A percentile compares a stretch with the other conserved stretches of the same genome.
phyloP scores from a whole-genome alignment of 2,113 vertebrate genomes.

The Gasterosteus aculeatus region DNA sequence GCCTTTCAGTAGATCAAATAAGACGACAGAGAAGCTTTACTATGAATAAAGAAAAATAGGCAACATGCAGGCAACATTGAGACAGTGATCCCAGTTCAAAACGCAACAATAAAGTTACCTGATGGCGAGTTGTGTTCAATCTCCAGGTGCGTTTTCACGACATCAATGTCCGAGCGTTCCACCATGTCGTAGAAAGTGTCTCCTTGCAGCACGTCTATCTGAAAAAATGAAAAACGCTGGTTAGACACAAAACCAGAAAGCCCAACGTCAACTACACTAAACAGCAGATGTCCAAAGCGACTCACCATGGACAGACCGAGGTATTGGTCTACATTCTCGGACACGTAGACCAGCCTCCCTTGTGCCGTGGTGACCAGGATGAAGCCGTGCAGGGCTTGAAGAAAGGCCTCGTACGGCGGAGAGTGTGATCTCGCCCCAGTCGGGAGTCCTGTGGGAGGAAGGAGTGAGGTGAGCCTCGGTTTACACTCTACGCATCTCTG shows the following conservation, averaged over 20 bases:
- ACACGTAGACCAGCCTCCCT: constrained; percentile 84
- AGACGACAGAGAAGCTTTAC: background rate
- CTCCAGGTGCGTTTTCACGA: constrained; percentile 62
- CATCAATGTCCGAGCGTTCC: constrained; percentile 56
- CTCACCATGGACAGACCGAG: constrained; percentile 87
- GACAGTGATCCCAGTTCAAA: background rate
- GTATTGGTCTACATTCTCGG: constrained; percentile 84
- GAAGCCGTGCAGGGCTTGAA: constrained; percentile 84
- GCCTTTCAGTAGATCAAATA: background rate
- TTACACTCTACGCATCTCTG: constrained; percentile 24
- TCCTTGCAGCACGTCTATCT: constrained; percentile 80
- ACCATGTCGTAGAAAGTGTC: constrained; percentile 78
- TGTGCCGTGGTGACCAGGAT: constrained; percentile 77
- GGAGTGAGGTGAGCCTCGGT: constrained; percentile 21
- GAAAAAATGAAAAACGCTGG: background rate
- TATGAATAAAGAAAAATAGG: background rate
- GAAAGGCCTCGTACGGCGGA: constrained; percentile 72
- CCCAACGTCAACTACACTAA: background rate
- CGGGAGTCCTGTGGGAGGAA: constrained; percentile 48
- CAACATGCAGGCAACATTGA: background rate
- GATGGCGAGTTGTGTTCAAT: constrained; percentile 27
- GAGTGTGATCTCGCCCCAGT: constrained; percentile 6
- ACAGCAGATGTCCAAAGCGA: background rate
- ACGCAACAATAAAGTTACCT: constrained; percentile 53
- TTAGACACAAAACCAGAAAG: background rate